Evolutionary conservation across 2,888 invertebrate species (phyloP).

Genomic region (Meandrusa payeni): DNA sequence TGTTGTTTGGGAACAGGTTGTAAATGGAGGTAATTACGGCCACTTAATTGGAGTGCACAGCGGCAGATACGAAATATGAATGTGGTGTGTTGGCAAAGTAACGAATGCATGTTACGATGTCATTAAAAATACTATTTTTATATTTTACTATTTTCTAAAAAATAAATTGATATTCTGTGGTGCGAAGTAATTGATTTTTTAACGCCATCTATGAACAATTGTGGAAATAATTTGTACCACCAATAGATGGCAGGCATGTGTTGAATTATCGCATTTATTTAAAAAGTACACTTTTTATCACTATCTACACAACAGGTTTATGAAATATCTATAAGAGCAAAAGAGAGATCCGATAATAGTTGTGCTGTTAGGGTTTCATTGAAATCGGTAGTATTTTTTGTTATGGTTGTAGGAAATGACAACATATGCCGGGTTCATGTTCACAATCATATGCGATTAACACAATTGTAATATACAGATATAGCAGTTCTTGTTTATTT

Average conservation of each 20-base stretch:
- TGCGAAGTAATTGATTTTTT: constrained; percentile 38
- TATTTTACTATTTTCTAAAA: background rate
- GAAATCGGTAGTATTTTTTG: constrained; percentile 27
- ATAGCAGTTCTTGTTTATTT: background rate
- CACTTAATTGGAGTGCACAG: no score
- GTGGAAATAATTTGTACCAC: constrained; percentile 8
- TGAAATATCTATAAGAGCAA: constrained; percentile 33
- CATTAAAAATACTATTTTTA: no score
- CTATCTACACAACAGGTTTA: background rate
- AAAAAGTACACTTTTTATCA: constrained; percentile 26
- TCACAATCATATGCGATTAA: constrained; percentile 9
- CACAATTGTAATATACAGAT: constrained; percentile 5
- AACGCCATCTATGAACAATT: constrained; percentile 43
- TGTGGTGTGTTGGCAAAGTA: no score
- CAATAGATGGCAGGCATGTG: constrained; percentile 30
- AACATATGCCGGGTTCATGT: constrained; percentile 16
- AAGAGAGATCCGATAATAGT: constrained; percentile 45
- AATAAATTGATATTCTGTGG: background rate
- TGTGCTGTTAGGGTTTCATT: constrained; percentile 24
- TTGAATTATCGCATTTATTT: constrained; percentile 13
- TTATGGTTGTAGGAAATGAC: constrained; percentile 27
- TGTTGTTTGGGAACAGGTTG: no score
- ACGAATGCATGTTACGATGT: no score
- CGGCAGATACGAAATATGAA: no score
- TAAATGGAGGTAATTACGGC: no score